These are phyloP conservation scores for Plagiodera versicolora DNA, from an alignment of 2,888 invertebrate species.

Conservation along the genomic window DNA sequence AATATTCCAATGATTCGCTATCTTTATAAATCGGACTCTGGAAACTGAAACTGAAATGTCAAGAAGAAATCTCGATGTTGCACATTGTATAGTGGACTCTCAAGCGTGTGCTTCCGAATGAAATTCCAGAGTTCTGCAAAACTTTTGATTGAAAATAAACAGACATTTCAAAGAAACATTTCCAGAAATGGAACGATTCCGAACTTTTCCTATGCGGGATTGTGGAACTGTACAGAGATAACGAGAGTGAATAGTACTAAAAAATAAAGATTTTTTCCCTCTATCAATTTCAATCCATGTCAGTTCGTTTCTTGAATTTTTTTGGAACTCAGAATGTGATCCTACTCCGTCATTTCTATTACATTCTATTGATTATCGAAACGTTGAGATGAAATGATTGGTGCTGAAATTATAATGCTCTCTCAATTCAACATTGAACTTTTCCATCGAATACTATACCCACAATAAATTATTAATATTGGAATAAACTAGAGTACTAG, in stretches of 20 bases:
- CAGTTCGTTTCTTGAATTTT: neutral
- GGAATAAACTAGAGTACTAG: no score
- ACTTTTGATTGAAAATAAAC: constrained; percentile 25
- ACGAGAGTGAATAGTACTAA: neutral
- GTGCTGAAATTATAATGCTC: no score
- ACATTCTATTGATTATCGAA: no score
- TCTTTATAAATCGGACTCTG: neutral
- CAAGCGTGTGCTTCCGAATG: constrained; percentile 14
- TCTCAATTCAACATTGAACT: no score
- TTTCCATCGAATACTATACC: no score
- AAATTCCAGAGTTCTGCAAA: constrained; percentile 15
- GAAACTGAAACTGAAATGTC: neutral
- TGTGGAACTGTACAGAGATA: neutral
- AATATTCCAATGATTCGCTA: no score
- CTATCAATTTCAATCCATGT: neutral
- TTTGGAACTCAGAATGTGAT: no score
- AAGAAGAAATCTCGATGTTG: neutral
- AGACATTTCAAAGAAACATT: constrained; percentile 21
- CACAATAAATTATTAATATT: no score
- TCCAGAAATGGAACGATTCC: constrained; percentile 17
- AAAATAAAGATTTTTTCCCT: neutral
- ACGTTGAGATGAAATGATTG: no score
- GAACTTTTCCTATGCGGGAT: constrained; percentile 17
- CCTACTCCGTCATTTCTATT: no score
- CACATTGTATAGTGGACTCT: constrained; percentile 9